A percentile compares a stretch with the other conserved stretches of the same genome.
phyloP scores from a whole-genome alignment of 1,140 invertebrate species.

The Fopius arisanus region DNA sequence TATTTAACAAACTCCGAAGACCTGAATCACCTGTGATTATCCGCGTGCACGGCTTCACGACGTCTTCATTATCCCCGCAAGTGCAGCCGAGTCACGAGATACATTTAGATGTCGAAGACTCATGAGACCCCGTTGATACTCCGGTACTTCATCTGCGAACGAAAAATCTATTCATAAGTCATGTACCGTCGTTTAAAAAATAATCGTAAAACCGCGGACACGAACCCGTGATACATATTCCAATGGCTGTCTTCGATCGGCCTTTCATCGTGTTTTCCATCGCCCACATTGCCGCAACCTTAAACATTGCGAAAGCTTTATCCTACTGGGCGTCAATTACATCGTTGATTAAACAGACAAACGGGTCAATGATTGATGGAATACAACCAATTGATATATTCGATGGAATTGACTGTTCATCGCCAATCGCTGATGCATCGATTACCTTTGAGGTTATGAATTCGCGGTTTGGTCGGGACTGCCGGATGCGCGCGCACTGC shows the following conservation, averaged over 20 bases:
- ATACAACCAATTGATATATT: background rate
- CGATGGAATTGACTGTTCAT: background rate
- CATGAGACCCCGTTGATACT: background rate
- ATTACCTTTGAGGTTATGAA: background rate
- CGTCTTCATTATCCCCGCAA: slow-evolving; percentile 16
- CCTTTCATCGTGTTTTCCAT: background rate
- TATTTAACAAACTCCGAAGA: slow-evolving; percentile 17
- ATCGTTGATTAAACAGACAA: slow-evolving; percentile 20
- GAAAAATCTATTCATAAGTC: background rate
- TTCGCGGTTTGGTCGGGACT: slow-evolving; percentile 18
- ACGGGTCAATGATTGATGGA: background rate
- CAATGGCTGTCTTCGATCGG: background rate
- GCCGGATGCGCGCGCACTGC: slow-evolving; percentile 59
- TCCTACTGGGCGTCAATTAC: slow-evolving; percentile 32
- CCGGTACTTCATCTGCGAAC: background rate
- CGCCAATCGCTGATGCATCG: background rate
- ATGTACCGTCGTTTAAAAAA: background rate
- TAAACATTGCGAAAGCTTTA: slow-evolving; percentile 12
- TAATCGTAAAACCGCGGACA: background rate
- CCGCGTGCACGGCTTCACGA: slow-evolving; percentile 13
- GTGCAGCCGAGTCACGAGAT: slow-evolving; percentile 14
- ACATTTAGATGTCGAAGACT: slow-evolving; percentile 4
- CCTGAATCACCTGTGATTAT: slow-evolving; percentile 25
- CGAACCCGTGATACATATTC: background rate
- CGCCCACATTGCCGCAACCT: slow-evolving; percentile 20